Conservation (phyloP, 1,140 invertebrate genomes). For the Schlechtendalia chinensis region DNA sequence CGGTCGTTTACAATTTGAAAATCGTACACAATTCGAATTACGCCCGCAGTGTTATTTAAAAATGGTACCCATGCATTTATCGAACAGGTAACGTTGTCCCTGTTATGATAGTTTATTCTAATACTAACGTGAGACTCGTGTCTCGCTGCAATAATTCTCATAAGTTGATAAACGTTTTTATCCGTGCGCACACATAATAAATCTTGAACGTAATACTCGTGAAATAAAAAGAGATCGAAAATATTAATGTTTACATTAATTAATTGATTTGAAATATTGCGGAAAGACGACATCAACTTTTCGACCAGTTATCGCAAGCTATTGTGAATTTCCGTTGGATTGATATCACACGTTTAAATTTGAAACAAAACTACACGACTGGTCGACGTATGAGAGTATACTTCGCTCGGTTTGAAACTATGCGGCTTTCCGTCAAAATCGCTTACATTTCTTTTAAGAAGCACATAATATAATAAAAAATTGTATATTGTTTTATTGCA, state of each 20-base stretch:
- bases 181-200: too few relatives aligned
- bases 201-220: too few relatives aligned
- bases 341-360: not conserved
- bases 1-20: too few relatives aligned
- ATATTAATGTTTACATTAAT: too few relatives aligned
- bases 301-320: not conserved
- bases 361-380: not conserved
- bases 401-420: not conserved
- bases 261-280: not conserved
- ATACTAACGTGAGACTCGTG: too few relatives aligned
- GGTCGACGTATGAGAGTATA: not conserved
- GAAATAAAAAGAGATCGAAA: not conserved
- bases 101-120: too few relatives aligned
- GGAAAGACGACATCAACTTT: not conserved
- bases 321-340: not conserved
- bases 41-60: too few relatives aligned
- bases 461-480: not conserved
- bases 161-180: too few relatives aligned
- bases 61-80: too few relatives aligned
- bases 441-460: conserved; percentile 12
- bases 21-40: too few relatives aligned
- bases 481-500: conserved; percentile 18
- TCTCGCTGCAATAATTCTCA: too few relatives aligned
- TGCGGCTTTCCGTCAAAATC: conserved; percentile 2
- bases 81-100: too few relatives aligned